Base-by-base conservation (phyloP, 2,888 invertebrate genomes). In the Hedya salicella region DNA sequence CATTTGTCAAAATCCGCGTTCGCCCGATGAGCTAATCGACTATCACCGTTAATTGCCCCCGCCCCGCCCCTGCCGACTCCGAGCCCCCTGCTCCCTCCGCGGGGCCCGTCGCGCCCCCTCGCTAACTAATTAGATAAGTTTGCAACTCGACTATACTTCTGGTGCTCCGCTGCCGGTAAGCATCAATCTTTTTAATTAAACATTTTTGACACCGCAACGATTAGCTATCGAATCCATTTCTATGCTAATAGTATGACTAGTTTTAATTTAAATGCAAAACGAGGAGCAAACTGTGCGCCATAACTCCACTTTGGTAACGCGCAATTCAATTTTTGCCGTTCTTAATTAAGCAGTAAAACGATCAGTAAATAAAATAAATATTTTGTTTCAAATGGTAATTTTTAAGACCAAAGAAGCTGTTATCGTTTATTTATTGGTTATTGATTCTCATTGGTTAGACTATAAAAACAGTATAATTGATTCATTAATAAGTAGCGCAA, bases 131-230 rank as follows among this genome's bases (percentile, higher is more conserved):
- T 92, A 92, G 91, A 91, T 92, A 92, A 92, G 90, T 92, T 92
- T 89, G 88, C 90, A 91, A 90, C 91, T 91, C 85, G 79, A 88
- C 91, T 91, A 88, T 92, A 90, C 90, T 91, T 89, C 90, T 89
- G 87, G 86, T 85, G 82, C 86, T 87, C 84, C 82, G 87, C 83
- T 79, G 79, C 83, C 89, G 85, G 88, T 89, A 88, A 90, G 89
- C 92, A 91, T 92, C 90, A 92, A 92, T 92, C 91, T 92, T 91
- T 92, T 89, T 91, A 91, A 91, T 92, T 91, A 92, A 91, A 91
- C 87, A 91, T 90, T 91, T 91, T 91, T 91, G 91, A 91, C 91
- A 90, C 87, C 87, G 84, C 87, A 81, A 79, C 87, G 89, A 91
- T 91, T 91, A 91, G 86, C 88, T 80, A 87, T 89, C 87, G 85